A percentile compares a stretch with the other conserved stretches of the same genome.
Evolutionary conservation across 2,888 invertebrate genomes (phyloP).

Genomic region (Hetaerina titia): DNA sequence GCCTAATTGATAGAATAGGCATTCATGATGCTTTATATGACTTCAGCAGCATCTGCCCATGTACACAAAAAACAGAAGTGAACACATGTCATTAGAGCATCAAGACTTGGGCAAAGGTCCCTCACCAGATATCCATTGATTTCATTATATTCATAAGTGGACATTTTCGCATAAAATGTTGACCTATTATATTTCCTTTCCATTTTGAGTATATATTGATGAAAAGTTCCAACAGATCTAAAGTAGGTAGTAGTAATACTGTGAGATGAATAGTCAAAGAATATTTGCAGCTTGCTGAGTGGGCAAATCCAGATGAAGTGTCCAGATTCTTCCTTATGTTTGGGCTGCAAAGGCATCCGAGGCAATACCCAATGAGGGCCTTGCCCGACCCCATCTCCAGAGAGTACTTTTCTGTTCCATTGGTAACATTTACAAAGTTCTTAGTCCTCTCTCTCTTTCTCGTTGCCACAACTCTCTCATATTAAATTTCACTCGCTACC

Average conservation of each 20-base stretch:
- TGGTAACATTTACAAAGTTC: constrained; percentile 58
- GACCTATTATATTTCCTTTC: constrained; percentile 67
- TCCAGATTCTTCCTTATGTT: constrained; percentile 14
- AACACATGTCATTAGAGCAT: constrained; percentile 64
- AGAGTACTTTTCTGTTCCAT: constrained; percentile 46
- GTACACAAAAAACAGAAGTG: constrained; percentile 55
- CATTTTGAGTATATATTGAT: constrained; percentile 64
- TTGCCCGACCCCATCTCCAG: constrained; percentile 44
- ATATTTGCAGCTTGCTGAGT: constrained; percentile 47
- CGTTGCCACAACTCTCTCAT: constrained; percentile 4
- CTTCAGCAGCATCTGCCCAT: constrained; percentile 56
- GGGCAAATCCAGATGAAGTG: not conserved
- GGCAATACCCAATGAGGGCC: constrained; percentile 21
- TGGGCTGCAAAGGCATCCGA: constrained; percentile 58
- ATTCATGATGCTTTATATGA: constrained; percentile 43
- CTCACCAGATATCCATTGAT: constrained; percentile 63
- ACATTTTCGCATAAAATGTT: constrained; percentile 60
- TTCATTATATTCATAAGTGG: constrained; percentile 57
- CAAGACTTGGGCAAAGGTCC: constrained; percentile 66
- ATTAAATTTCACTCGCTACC: constrained; percentile 62
- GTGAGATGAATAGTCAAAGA: constrained; percentile 65
- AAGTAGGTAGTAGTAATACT: constrained; percentile 62
- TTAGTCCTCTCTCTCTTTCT: not conserved
- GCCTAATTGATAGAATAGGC: constrained; percentile 60
- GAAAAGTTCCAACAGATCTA: constrained; percentile 66